Conservation (phyloP, 2,797 vertebrate genomes). For the Zenarchopterus dispar region DNA sequence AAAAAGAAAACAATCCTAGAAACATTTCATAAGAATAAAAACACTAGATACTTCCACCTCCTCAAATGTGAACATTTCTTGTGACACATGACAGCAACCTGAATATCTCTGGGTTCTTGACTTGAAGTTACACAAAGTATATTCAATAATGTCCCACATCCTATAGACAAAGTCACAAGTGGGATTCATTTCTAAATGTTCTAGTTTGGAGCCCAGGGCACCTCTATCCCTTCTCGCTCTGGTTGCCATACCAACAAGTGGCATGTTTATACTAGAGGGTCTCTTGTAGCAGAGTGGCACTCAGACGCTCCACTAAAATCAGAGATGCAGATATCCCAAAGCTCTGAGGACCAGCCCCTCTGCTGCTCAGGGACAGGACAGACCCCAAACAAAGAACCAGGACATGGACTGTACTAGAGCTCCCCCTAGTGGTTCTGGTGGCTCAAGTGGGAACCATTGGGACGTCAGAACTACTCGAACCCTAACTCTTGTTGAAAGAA, state of each 20-base stretch:
- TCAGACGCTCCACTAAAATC: constrained; percentile 13
- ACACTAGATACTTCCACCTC: too few species aligned
- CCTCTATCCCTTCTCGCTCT: background rate
- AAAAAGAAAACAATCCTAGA: background rate
- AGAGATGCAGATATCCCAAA: background rate
- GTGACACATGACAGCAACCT: too few species aligned
- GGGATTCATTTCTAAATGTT: too few species aligned
- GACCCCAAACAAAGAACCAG: background rate
- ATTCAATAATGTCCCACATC: too few species aligned
- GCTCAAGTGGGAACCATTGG: background rate
- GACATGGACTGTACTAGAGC: constrained; percentile 30
- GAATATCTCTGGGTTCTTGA: too few species aligned
- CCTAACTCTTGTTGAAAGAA: background rate
- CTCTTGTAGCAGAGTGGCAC: constrained; percentile 16
- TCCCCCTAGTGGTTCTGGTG: constrained; percentile 57
- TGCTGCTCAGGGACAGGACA: background rate
- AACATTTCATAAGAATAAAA: too few species aligned
- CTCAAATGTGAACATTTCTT: too few species aligned
- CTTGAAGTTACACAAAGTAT: too few species aligned
- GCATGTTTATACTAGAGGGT: constrained; percentile 14
- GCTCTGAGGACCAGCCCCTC: constrained; percentile 24
- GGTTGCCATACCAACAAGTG: constrained; percentile 48
- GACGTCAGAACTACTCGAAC: background rate
- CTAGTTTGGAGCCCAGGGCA: too few species aligned
- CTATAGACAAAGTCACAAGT: too few species aligned